Evolutionary conservation across 1,140 invertebrate genomes (phyloP), one percentile per base, ranked within the genome.

Genomic region (Octopus bimaculoides): DNA sequence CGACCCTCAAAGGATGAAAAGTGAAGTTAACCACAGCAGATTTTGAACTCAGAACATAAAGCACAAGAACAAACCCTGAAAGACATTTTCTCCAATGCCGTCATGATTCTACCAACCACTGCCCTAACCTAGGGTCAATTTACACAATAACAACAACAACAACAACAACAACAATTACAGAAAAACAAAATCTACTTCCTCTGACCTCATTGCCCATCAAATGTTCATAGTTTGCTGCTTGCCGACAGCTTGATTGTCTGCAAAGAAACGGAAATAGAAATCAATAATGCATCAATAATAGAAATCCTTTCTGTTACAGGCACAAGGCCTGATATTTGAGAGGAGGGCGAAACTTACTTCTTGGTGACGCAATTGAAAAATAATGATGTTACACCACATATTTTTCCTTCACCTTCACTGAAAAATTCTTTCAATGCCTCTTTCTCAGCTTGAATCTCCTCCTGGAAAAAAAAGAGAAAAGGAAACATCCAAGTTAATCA

Each of bases 381-480:
- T 7, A 98, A 87, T n/a, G 96, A 97, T 10, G 94, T 95, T 5
- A 98, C 93, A 52, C 92, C 92, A 78, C 92, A 92, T 26, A 80
- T 69, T 71, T 80, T 82, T 12, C 87, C 87, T 41, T 81, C 78
- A 10, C 87, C 86, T 17, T 78, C 73, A 14, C 81, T 84, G 79
- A 87, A 90, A 79, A 84, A 89, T 4, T 84, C 80, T 52, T 81
- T 81, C 5, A 97, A 86, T 78, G 93, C 90, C 7, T 90, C 85
- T 89, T 95, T 95, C 10, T 96, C 90, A 79, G 92, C 89, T 0
- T 90, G 86, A 12, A 95, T 86, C 85, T 94, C 91, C 17, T 93
- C 92, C 87, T 87, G 79, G 26, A 85, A 81, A 14, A n/a, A 12
- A 77, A 53, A 79, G 55, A 77, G 77, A 76, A 78, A 78, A 5